These are phyloP conservation scores for Glossophaga mutica DNA, from an alignment of 2,797 vertebrate species.

Conservation along the genomic window DNA sequence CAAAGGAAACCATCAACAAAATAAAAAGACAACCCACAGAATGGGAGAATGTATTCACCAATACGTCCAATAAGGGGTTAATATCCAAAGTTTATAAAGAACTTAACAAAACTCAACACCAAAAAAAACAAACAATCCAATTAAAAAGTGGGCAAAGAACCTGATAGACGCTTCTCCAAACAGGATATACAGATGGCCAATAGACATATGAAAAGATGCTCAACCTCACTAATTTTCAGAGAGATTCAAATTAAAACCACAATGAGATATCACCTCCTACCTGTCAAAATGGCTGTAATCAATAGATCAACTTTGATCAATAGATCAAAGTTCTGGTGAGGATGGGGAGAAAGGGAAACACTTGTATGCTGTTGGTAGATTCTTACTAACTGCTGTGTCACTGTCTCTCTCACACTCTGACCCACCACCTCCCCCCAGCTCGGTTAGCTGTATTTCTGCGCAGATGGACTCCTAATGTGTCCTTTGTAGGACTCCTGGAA, in stretches of 20 bases:
- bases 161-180: not conserved
- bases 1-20: not conserved
- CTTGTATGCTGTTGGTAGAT: not conserved
- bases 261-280: not conserved
- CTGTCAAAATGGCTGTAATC: not conserved
- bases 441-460: not conserved
- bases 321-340: not conserved
- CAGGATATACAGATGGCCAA: not conserved
- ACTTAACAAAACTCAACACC: not conserved
- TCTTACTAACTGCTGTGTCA: not conserved
- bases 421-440: not conserved
- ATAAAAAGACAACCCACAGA: not conserved
- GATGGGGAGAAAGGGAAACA: not conserved
- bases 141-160: not conserved
- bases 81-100: not conserved
- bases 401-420: not conserved
- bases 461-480: not conserved
- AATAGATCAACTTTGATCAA: not conserved
- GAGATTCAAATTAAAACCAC: not conserved
- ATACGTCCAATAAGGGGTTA: not conserved
- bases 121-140: not conserved
- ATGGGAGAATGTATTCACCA: not conserved
- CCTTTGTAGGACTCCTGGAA: slow-evolving; percentile 39
- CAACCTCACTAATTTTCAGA: not conserved
- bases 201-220: not conserved